These are phyloP conservation scores for Thalassophryne amazonica DNA, from an alignment of 2,797 vertebrate genomes.

Conservation along the genomic window DNA sequence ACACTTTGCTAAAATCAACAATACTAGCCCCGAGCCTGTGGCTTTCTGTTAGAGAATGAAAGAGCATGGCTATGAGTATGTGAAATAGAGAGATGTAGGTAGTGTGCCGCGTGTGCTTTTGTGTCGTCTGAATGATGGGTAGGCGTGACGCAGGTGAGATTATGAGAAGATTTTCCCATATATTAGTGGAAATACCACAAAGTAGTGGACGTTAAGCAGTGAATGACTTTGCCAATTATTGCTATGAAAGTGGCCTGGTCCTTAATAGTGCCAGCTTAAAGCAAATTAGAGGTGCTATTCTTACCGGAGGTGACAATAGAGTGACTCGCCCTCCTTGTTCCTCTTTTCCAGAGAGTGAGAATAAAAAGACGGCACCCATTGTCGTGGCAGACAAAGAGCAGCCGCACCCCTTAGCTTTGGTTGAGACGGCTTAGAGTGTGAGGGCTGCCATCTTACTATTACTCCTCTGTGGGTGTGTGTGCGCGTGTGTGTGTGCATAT, in stretches of 20 bases:
- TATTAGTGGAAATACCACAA: slow-evolving; percentile 65
- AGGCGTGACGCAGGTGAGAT: slow-evolving; percentile 48
- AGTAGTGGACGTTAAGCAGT: slow-evolving; percentile 75
- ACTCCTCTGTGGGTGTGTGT: slow-evolving; percentile 1
- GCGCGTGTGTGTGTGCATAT: slow-evolving; percentile 17
- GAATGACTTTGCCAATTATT: slow-evolving; percentile 88
- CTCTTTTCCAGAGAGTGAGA: slow-evolving; percentile 41
- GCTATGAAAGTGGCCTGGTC: slow-evolving; percentile 86
- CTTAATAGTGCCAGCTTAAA: slow-evolving; percentile 85
- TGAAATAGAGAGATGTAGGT: slow-evolving; percentile 29
- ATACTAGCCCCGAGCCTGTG: no score
- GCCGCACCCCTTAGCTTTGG: slow-evolving; percentile 70
- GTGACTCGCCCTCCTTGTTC: slow-evolving; percentile 41
- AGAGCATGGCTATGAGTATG: neutral
- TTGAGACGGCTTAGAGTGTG: slow-evolving; percentile 72
- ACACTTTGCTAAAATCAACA: no score
- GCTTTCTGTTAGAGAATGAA: neutral
- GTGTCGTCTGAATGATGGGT: slow-evolving; percentile 46
- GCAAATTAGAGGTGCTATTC: slow-evolving; percentile 88
- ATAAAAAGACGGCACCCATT: slow-evolving; percentile 82
- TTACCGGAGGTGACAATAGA: slow-evolving; percentile 73
- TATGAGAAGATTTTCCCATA: slow-evolving; percentile 56
- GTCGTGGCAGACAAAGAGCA: slow-evolving; percentile 76
- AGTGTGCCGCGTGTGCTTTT: slow-evolving; percentile 16
- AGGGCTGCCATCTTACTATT: slow-evolving; percentile 51